phyloP scores from a whole-genome alignment of 1,140 invertebrate species.

The Ceratina calcarata region DNA sequence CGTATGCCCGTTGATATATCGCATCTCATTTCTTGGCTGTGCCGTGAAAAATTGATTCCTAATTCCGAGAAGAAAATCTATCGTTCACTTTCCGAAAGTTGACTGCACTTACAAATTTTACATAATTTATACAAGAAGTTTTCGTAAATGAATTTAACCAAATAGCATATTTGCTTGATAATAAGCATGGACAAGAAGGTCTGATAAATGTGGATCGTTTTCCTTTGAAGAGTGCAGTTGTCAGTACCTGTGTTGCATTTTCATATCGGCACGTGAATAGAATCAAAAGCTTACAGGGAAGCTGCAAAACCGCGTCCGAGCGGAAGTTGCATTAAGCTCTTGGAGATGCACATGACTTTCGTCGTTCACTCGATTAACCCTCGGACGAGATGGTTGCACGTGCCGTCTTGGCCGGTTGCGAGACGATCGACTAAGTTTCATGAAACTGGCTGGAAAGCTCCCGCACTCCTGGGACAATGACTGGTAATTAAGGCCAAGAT shows the following conservation, averaged over 20 bases:
- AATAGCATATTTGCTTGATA: too few species aligned
- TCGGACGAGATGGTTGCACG: conserved; percentile 49
- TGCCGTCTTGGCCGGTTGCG: conserved; percentile 25
- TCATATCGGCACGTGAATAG: conserved; percentile 50
- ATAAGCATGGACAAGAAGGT: conserved; percentile 1
- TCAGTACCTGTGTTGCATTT: conserved; percentile 44
- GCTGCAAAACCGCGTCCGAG: conserved; percentile 37
- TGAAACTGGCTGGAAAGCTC: conserved; percentile 16
- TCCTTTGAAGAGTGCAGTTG: conserved; percentile 24
- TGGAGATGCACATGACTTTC: conserved; percentile 42
- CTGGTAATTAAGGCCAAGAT: conserved; percentile 58
- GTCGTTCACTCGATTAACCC: conserved; percentile 47
- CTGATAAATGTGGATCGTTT: conserved; percentile 49
- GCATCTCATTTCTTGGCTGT: too few species aligned
- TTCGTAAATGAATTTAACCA: too few species aligned
- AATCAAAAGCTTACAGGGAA: conserved; percentile 40
- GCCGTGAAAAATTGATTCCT: too few species aligned
- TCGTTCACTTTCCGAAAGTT: too few species aligned
- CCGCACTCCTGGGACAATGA: conserved; percentile 44
- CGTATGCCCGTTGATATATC: too few species aligned
- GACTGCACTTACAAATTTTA: too few species aligned
- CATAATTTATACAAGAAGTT: too few species aligned
- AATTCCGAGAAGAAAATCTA: too few species aligned
- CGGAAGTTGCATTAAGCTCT: conserved; percentile 58
- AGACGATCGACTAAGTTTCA: conserved; percentile 56